Conservation (phyloP, 2,888 invertebrate species). For the Tubiluchus corallicola region DNA sequence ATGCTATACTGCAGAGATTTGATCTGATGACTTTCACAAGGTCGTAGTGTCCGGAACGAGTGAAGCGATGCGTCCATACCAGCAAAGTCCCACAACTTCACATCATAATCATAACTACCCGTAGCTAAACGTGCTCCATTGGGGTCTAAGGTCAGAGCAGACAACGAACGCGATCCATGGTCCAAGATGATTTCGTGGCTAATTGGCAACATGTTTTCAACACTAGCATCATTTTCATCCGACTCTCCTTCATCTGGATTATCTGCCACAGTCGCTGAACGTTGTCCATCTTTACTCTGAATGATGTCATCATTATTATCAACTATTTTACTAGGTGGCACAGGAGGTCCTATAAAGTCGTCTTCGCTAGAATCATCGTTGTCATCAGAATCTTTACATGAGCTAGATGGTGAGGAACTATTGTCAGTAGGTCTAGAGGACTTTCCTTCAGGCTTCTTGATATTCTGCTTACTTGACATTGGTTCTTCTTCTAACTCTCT, state of each 20-base stretch:
- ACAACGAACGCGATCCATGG: conserved; percentile 46
- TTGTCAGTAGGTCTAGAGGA: neutral
- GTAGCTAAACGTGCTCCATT: conserved; percentile 75
- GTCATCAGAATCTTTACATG: conserved; percentile 7
- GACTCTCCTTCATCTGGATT: conserved; percentile 25
- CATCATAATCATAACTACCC: conserved; percentile 87
- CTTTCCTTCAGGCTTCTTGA: conserved; percentile 25
- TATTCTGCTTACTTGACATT: conserved; percentile 12
- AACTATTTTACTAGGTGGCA: conserved; percentile 7
- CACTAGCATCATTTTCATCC: conserved; percentile 17
- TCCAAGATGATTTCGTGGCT: conserved; percentile 48
- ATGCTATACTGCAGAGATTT: conserved; percentile 71
- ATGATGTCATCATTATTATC: neutral
- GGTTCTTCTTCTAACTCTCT: conserved; percentile 9
- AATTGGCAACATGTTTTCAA: conserved; percentile 22
- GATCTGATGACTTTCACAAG: conserved; percentile 82
- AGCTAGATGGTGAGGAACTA: neutral
- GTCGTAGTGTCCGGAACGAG: conserved; percentile 77
- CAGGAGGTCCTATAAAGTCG: conserved; percentile 17
- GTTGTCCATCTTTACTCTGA: too few species aligned
- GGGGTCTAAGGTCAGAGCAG: conserved; percentile 76
- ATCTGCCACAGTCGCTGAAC: conserved; percentile 19
- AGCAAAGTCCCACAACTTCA: conserved; percentile 95
- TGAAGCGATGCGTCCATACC: conserved; percentile 86
- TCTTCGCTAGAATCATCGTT: conserved; percentile 11